phyloP scores from a whole-genome alignment of 2,113 vertebrate species.

The Aspiorhynchus laticeps region DNA sequence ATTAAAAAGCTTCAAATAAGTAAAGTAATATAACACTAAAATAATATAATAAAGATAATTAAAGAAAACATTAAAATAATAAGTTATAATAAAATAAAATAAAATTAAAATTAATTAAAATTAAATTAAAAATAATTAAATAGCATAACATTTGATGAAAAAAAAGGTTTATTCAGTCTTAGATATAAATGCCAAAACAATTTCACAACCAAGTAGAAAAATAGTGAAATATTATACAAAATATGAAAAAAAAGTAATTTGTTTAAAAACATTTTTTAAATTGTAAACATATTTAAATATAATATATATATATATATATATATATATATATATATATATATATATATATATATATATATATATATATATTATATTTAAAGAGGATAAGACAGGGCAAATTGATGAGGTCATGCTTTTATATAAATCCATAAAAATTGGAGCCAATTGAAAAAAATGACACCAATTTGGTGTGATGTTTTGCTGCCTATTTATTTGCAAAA shows the following conservation, averaged over 20 bases:
- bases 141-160: conserved; percentile 15
- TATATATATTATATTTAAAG: too few species aligned
- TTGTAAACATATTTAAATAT: neutral
- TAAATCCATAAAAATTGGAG: neutral
- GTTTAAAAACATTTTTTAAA: neutral
- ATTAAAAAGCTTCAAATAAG: neutral
- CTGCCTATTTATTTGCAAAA: conserved; percentile 55
- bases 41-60: neutral
- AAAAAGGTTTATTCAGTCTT: neutral
- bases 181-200: neutral
- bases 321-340: too few species aligned
- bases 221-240: too few species aligned
- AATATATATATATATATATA: too few species aligned
- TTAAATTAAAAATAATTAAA: neutral
- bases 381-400: neutral
- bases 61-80: neutral
- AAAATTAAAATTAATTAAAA: neutral
- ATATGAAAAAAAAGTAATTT: too few species aligned
- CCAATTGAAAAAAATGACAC: neutral
- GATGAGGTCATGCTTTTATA: neutral
- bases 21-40: neutral
- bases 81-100: neutral
- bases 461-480: conserved; percentile 18
- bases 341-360: too few species aligned
- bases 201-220: neutral